A percentile compares a stretch with the other conserved stretches of the same genome.
These are phyloP conservation scores for Leptatherina wallacei DNA, from an alignment of 2,797 vertebrate species.

Conservation along the genomic window DNA sequence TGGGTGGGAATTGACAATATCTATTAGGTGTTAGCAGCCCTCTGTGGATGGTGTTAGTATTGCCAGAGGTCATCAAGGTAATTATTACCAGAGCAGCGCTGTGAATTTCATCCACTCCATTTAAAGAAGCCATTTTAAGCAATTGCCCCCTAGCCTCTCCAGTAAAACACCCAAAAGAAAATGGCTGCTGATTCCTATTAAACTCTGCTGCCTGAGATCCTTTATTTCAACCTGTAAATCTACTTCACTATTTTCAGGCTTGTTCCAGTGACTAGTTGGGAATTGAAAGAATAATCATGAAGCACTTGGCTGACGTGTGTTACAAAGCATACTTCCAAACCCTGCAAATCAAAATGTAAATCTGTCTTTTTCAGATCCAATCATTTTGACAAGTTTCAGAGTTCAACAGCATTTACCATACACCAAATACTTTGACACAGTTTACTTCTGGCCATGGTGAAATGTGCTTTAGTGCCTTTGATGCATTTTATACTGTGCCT, in stretches of 20 bases:
- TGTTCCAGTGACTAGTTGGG: constrained; percentile 34
- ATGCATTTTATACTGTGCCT: constrained; percentile 22
- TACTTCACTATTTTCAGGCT: constrained; percentile 31
- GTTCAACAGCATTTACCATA: neutral
- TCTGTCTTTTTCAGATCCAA: constrained; percentile 29
- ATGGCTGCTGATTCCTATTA: constrained; percentile 37
- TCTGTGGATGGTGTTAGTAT: constrained; percentile 55
- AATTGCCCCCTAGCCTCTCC: constrained; percentile 28
- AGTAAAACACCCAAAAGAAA: constrained; percentile 52
- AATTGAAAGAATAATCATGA: constrained; percentile 49
- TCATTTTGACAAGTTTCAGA: constrained; percentile 9
- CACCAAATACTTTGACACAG: neutral
- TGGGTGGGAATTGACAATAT: constrained; percentile 60
- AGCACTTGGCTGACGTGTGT: constrained; percentile 35
- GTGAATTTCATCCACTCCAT: constrained; percentile 51
- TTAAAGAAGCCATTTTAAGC: constrained; percentile 46
- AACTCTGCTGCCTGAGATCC: constrained; percentile 27
- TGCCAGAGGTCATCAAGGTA: constrained; percentile 65
- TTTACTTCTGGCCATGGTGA: neutral
- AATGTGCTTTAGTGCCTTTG: constrained; percentile 5
- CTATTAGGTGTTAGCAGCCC: constrained; percentile 70
- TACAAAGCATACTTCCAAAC: constrained; percentile 18
- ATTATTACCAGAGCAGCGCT: constrained; percentile 65
- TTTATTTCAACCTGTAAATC: constrained; percentile 32
- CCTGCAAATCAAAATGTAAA: constrained; percentile 14